phyloP scores from a whole-genome alignment of 2,797 vertebrate genomes.

The Chelon labrosus region DNA sequence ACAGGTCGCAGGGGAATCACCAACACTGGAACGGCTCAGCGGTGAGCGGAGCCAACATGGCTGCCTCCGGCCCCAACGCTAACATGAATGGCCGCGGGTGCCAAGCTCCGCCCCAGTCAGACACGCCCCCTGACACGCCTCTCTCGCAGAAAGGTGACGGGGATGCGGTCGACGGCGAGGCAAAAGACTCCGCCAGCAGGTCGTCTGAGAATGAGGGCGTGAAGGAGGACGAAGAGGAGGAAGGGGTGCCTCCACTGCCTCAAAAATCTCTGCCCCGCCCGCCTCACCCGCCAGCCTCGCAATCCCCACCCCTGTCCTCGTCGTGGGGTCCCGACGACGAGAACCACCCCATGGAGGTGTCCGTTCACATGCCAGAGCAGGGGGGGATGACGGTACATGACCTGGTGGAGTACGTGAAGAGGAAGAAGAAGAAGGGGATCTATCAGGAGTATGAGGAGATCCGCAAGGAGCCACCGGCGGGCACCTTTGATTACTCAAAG shows the following conservation, averaged over 20 bases:
- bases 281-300: slow-evolving; percentile 70
- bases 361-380: slow-evolving; percentile 85
- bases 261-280: slow-evolving; percentile 86
- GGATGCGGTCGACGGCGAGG: not conserved
- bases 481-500: slow-evolving; percentile 89
- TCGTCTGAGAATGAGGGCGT: slow-evolving; percentile 47
- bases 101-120: slow-evolving; percentile 86
- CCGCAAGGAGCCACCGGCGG: slow-evolving; percentile 87
- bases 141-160: slow-evolving; percentile 72
- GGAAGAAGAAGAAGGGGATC: slow-evolving; percentile 88
- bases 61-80: slow-evolving; percentile 73
- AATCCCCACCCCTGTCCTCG: slow-evolving; percentile 71
- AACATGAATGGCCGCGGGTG: slow-evolving; percentile 80
- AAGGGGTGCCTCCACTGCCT: slow-evolving; percentile 86
- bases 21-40: slow-evolving; percentile 89
- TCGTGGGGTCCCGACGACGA: slow-evolving; percentile 75
- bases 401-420: slow-evolving; percentile 87
- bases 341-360: slow-evolving; percentile 72
- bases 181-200: slow-evolving; percentile 26
- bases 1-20: slow-evolving; percentile 76
- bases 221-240: slow-evolving; percentile 58
- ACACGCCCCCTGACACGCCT: slow-evolving; percentile 86
- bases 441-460: slow-evolving; percentile 92
- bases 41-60: slow-evolving; percentile 56
- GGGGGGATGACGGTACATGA: slow-evolving; percentile 85